phyloP scores from a whole-genome alignment of 2,113 vertebrate genomes.

The Channa maculata region DNA sequence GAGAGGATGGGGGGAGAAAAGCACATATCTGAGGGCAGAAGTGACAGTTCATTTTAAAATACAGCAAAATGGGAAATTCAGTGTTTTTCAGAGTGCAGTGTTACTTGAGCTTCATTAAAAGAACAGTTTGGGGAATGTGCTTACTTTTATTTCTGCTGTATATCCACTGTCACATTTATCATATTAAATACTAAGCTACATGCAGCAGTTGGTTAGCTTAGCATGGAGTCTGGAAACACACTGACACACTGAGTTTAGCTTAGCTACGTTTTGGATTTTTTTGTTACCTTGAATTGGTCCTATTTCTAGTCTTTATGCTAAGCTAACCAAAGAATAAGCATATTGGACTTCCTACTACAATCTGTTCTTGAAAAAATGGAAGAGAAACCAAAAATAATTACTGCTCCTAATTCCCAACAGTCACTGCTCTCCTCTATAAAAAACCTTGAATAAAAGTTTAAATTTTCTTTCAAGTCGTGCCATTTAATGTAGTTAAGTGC shows the following conservation, averaged over 20 bases:
- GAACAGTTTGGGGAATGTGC: background rate
- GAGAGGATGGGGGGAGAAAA: slow-evolving; percentile 10
- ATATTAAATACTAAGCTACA: no score
- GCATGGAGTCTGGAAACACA: background rate
- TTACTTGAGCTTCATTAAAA: background rate
- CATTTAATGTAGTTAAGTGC: background rate
- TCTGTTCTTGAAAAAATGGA: background rate
- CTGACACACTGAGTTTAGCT: no score
- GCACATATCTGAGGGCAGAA: slow-evolving; percentile 37
- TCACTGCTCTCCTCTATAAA: background rate
- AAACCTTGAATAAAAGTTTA: background rate
- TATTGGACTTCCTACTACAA: background rate
- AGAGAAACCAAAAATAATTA: background rate
- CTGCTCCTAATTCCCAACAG: background rate
- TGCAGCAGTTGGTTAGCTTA: no score
- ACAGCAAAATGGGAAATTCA: slow-evolving; percentile 17
- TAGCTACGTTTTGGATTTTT: background rate
- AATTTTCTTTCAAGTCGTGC: background rate
- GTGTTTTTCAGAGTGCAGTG: slow-evolving; percentile 4
- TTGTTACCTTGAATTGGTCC: background rate
- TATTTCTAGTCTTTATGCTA: background rate
- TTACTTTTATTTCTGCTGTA: no score
- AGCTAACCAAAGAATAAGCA: background rate
- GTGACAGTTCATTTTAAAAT: slow-evolving; percentile 18
- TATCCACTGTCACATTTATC: no score